Base-by-base conservation (phyloP, 2,888 invertebrate species). In the Hydriomena furcata region DNA sequence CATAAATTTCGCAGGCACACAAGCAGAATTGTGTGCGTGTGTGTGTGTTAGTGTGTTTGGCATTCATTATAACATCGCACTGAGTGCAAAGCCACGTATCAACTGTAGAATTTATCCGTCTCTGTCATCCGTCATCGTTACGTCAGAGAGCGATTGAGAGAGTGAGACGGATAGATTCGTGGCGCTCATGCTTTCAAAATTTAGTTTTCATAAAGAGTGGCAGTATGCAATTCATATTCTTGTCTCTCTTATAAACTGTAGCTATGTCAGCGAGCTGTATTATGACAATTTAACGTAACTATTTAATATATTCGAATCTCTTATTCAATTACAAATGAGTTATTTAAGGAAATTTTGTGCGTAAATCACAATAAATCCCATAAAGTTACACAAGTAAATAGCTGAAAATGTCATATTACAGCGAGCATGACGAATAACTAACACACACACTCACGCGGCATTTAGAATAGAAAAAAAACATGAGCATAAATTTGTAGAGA, bases 371-470 rank as follows among this genome's bases (percentile, higher is more conserved):
- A n/a, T n/a, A n/a, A n/a, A n/a, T n/a, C n/a, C n/a, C n/a, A n/a
- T n/a, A n/a, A n/a, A n/a, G n/a, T n/a, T n/a, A n/a, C n/a, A n/a
- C n/a, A n/a, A n/a, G n/a, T n/a, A n/a, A n/a, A n/a, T n/a, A n/a
- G n/a, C n/a, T n/a, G n/a, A n/a, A n/a, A n/a, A n/a, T n/a, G n/a
- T n/a, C n/a, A n/a, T n/a, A n/a, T n/a, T 66, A 66, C 68, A 59
- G 68, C 74, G 69, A 71, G 77, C 77, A 79, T 79, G 76, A 68
- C 71, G 71, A 76, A 73, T 80, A 79, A 88, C 89, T 89, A 89
- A 90, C 89, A 90, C 88, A 83, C 84, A 86, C 86, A 78, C 67
- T 78, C 81, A 84, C 85, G 80, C 77, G 72, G 66, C 68, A 66
- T 68, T 59, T 66, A 67, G 63, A 63, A 61, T 65, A 71, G 70